Evolutionary conservation across 2,797 vertebrate genomes (phyloP).

Genomic region (Melanotaenia boesemani): DNA sequence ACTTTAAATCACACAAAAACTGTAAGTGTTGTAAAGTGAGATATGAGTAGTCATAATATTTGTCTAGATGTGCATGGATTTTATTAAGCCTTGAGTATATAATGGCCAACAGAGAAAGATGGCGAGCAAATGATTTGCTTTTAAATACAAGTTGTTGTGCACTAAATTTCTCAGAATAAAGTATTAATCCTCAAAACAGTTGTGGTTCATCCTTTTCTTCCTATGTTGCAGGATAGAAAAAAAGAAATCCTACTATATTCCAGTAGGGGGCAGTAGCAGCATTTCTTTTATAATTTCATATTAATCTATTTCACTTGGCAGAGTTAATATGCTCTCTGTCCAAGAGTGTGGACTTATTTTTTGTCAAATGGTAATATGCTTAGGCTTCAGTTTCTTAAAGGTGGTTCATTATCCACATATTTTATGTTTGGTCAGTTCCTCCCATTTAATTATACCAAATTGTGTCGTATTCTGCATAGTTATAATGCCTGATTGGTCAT

Average conservation of each 20-base stretch:
- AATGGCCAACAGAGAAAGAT: slow-evolving; percentile 4
- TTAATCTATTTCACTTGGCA: slow-evolving; percentile 23
- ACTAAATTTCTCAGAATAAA: slow-evolving; percentile 49
- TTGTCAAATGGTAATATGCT: slow-evolving; percentile 19
- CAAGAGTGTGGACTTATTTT: slow-evolving; percentile 17
- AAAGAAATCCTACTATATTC: background rate
- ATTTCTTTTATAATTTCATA: slow-evolving; percentile 48
- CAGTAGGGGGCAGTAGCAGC: slow-evolving; percentile 68
- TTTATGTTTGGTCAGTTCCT: background rate
- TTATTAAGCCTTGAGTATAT: slow-evolving; percentile 14
- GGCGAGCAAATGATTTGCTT: slow-evolving; percentile 4
- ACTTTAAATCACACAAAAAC: background rate
- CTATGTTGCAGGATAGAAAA: slow-evolving; percentile 8
- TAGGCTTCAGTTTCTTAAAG: background rate
- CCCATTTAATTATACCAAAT: background rate
- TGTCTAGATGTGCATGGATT: slow-evolving; percentile 36
- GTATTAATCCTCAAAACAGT: background rate
- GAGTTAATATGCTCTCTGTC: slow-evolving; percentile 5
- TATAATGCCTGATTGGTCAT: background rate
- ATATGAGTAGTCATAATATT: slow-evolving; percentile 13
- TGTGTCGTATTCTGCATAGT: too few relatives aligned
- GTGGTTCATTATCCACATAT: background rate
- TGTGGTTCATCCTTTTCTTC: background rate
- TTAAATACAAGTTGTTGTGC: background rate
- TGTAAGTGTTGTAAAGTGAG: slow-evolving; percentile 31